Evolutionary conservation across 2,888 invertebrate genomes (phyloP).

Genomic region (Apotomis capreana): DNA sequence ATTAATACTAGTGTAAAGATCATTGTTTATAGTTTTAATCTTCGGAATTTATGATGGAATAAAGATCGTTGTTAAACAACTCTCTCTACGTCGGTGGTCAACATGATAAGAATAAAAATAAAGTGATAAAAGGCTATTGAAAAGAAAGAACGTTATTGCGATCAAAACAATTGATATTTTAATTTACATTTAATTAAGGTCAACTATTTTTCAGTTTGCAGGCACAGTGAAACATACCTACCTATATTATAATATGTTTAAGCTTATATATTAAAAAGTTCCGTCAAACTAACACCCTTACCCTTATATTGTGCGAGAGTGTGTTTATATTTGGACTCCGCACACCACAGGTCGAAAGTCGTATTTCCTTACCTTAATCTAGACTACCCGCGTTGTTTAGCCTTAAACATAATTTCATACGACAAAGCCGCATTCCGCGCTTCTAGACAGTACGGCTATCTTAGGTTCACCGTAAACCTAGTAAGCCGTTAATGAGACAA

Average conservation of each 20-base stretch:
- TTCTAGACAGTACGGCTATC: constrained; percentile 24
- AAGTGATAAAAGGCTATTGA: too few species aligned
- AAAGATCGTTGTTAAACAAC: neutral
- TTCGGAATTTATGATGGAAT: neutral
- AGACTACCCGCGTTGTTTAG: neutral
- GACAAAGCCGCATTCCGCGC: constrained; percentile 7
- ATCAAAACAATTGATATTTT: too few species aligned
- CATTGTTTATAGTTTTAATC: constrained; percentile 13
- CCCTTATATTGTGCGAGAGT: too few species aligned
- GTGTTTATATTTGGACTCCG: neutral
- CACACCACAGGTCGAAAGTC: neutral
- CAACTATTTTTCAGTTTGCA: too few species aligned
- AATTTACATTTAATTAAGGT: too few species aligned
- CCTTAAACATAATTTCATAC: constrained; percentile 1
- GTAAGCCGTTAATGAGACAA: constrained; percentile 36
- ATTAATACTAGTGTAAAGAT: constrained; percentile 9
- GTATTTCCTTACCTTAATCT: too few species aligned
- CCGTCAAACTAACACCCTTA: too few species aligned
- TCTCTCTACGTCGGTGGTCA: neutral
- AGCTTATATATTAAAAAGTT: too few species aligned
- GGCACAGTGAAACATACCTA: too few species aligned
- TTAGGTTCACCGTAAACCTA: constrained; percentile 25
- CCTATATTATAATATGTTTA: too few species aligned
- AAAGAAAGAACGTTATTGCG: too few species aligned
- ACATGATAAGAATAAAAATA: neutral